Percentiles rank a stretch among this genome's conserved stretches.
Conservation (phyloP, 35 echinoderm and acorn worm species). For the Hemicentrotus pulcherrimus region DNA sequence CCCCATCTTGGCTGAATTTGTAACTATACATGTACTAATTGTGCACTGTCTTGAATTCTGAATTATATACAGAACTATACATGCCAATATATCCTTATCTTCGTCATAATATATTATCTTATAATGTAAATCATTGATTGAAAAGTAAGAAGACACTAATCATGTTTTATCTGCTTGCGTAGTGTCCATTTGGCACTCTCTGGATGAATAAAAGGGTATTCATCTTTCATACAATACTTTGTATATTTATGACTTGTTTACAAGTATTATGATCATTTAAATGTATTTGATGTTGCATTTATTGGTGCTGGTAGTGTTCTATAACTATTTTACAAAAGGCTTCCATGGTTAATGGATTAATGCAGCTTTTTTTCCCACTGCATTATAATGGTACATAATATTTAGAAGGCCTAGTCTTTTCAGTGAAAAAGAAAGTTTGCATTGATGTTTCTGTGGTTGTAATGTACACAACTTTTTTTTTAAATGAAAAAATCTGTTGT, state of each 20-base stretch:
- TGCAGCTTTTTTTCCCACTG: background rate
- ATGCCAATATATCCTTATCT: background rate
- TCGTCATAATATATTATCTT: background rate
- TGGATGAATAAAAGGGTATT: background rate
- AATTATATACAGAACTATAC: background rate
- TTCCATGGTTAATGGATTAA: background rate
- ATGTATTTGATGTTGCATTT: background rate
- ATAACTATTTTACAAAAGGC: background rate
- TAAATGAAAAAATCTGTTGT: background rate
- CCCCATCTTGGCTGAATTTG: background rate
- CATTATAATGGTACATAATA: background rate
- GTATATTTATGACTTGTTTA: background rate
- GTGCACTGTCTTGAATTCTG: background rate
- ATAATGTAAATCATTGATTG: background rate
- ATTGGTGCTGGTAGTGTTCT: background rate
- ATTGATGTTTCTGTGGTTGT: too few relatives aligned
- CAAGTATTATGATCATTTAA: background rate
- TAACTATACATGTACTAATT: background rate
- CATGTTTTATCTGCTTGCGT: background rate
- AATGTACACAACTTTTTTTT: background rate
- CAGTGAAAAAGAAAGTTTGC: background rate
- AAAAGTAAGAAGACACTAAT: background rate
- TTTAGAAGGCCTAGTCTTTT: background rate
- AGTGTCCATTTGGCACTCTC: background rate
- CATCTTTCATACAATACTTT: too few relatives aligned